These are phyloP conservation scores for Falco peregrinus DNA, from an alignment of 2,797 vertebrate genomes.

Conservation along the genomic window DNA sequence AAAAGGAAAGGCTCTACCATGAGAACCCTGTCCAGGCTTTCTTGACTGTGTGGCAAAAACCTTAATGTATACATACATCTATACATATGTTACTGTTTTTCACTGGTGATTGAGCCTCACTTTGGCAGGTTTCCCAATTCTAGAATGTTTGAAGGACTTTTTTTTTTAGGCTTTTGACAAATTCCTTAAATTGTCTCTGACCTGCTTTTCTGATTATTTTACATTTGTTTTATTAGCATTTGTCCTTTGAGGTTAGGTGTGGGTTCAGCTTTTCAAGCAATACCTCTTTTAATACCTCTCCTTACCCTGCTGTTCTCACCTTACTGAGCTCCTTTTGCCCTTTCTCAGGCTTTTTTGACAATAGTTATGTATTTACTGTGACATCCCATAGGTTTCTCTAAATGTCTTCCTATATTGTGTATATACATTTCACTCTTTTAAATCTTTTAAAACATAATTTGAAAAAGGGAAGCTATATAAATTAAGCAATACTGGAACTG, in stretches of 20 bases:
- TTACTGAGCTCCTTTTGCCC: neutral
- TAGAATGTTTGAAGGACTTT: neutral
- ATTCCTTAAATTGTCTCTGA: neutral
- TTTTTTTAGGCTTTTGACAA: neutral
- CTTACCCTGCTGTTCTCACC: neutral
- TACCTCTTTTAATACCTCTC: neutral
- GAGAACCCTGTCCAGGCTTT: neutral
- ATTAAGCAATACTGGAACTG: neutral
- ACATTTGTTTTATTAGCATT: neutral
- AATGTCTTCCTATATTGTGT: neutral
- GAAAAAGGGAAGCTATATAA: neutral
- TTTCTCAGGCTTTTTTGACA: neutral
- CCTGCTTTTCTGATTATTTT: neutral
- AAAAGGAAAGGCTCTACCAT: neutral
- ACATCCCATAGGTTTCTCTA: neutral
- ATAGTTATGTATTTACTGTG: neutral
- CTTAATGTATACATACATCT: fast-evolving
- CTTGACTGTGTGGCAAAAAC: neutral
- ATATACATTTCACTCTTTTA: neutral
- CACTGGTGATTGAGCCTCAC: neutral
- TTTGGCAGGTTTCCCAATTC: neutral
- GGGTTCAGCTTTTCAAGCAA: neutral
- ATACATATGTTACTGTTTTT: neutral
- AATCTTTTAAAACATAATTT: neutral
- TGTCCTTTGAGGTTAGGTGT: neutral